phyloP scores from a whole-genome alignment of 2,888 invertebrate species.

The Callyntrura guangdongensis region DNA sequence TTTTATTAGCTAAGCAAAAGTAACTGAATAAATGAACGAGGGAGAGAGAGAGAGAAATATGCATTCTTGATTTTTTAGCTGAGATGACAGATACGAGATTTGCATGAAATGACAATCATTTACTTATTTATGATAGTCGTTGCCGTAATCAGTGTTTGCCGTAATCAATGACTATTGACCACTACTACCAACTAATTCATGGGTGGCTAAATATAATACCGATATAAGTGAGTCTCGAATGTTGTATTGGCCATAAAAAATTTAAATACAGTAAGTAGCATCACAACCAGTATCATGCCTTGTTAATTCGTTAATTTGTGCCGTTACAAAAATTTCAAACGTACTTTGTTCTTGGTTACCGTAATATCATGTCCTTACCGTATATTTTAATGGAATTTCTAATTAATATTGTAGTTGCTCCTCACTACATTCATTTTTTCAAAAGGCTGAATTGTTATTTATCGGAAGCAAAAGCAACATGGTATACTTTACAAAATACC shows the following conservation, averaged over 20 bases:
- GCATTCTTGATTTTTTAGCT: slow-evolving; percentile 13
- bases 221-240: no score
- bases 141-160: slow-evolving; percentile 21
- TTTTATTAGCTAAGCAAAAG: neutral
- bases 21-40: neutral
- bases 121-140: slow-evolving; percentile 47
- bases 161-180: slow-evolving; percentile 19
- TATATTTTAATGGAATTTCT: neutral
- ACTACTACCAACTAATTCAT: neutral
- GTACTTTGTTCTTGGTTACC: slow-evolving; percentile 16
- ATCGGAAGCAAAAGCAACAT: no score
- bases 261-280: neutral
- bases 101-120: slow-evolving; percentile 59
- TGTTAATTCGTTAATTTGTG: slow-evolving; percentile 43
- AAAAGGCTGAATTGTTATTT: no score
- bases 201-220: neutral
- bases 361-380: neutral
- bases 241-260: neutral
- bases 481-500: no score
- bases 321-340: slow-evolving; percentile 37
- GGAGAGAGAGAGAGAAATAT: neutral
- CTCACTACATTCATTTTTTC: neutral
- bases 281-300: slow-evolving; percentile 12
- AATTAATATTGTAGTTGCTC: neutral
- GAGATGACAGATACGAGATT: slow-evolving; percentile 47